Evolutionary conservation across 1,140 invertebrate species (phyloP).

Genomic region (Nasonia giraulti): DNA sequence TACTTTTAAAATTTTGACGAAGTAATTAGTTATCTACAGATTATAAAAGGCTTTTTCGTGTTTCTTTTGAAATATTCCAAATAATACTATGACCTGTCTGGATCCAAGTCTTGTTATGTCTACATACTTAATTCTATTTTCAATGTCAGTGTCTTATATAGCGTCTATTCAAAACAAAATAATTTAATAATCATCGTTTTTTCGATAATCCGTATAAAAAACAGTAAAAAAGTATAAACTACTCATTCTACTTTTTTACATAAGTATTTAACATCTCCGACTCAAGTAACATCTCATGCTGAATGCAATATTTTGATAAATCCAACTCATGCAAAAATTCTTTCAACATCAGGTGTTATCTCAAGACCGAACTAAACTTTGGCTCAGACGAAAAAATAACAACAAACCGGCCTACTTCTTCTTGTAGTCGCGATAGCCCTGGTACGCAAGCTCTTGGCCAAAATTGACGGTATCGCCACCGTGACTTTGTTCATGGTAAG

Average conservation of each 20-base stretch:
- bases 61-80: too few species aligned
- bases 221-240: neutral
- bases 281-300: neutral
- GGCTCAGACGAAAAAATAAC: constrained; percentile 10
- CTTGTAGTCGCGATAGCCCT: constrained; percentile 78
- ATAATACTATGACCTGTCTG: too few species aligned
- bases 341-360: neutral
- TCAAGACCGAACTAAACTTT: constrained; percentile 18
- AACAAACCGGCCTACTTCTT: constrained; percentile 18
- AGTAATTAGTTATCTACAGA: too few species aligned
- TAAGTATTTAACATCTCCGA: neutral
- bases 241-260: neutral
- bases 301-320: neutral
- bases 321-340: neutral
- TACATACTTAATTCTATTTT: too few species aligned
- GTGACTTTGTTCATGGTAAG: constrained; percentile 58
- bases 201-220: too few species aligned
- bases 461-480: constrained; percentile 76
- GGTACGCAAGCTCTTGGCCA: constrained; percentile 80
- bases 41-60: too few species aligned
- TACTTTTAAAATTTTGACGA: neutral
- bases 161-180: too few species aligned
- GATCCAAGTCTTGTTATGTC: too few species aligned
- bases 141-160: too few species aligned
- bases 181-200: too few species aligned